phyloP scores from a whole-genome alignment of 2,113 vertebrate species.

The Salminus brasiliensis region DNA sequence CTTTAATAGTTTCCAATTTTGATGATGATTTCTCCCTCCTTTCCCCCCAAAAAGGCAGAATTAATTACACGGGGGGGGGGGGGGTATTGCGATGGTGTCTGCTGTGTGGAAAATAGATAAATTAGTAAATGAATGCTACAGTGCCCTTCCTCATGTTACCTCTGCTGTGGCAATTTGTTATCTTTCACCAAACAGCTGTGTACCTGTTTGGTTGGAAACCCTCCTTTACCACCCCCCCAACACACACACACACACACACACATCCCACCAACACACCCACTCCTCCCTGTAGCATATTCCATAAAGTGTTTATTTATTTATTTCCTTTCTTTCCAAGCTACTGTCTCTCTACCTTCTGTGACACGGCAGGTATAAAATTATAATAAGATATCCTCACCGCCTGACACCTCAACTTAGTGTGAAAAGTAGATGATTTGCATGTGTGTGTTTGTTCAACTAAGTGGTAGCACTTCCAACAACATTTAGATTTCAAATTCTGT shows the following conservation, averaged over 20 bases:
- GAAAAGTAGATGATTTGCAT: not conserved
- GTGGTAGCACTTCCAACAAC: not conserved
- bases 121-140: slow-evolving; percentile 56
- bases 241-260: not conserved
- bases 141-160: slow-evolving; percentile 52
- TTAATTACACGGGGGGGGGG: slow-evolving; percentile 51
- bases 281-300: slow-evolving; percentile 1
- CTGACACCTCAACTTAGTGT: not conserved
- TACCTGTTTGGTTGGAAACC: slow-evolving; percentile 45
- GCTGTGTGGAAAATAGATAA: slow-evolving; percentile 47
- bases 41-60: slow-evolving; percentile 33
- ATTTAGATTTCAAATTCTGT: slow-evolving; percentile 9
- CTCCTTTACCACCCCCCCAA: not conserved
- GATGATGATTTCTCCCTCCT: not conserved
- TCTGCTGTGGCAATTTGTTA: slow-evolving; percentile 58
- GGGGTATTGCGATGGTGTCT: not conserved
- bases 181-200: slow-evolving; percentile 60
- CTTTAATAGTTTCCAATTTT: slow-evolving; percentile 24
- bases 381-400: not conserved
- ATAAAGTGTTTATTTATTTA: slow-evolving; percentile 15
- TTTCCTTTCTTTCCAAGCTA: not conserved
- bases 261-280: not conserved
- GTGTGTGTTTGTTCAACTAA: not conserved
- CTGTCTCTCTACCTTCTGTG: slow-evolving; percentile 6
- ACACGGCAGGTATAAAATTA: slow-evolving; percentile 13